These are phyloP conservation scores for Pteronotus mesoamericanus DNA, from an alignment of 2,797 vertebrate species.

Conservation along the genomic window DNA sequence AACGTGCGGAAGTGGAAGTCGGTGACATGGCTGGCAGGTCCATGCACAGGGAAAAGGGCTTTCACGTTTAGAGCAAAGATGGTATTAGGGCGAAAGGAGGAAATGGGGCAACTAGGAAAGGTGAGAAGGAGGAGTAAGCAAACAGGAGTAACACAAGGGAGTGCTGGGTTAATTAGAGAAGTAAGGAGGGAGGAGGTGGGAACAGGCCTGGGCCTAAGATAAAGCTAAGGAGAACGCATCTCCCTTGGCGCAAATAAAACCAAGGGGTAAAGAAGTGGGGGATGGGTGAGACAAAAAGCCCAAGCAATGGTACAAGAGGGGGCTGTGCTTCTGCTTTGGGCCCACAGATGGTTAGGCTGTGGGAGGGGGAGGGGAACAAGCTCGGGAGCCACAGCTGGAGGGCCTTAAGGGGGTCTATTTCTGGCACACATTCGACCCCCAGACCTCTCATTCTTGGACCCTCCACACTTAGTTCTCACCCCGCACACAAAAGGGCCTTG, in stretches of 20 bases:
- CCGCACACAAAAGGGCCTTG: slow-evolving; percentile 67
- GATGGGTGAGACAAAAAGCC: neutral
- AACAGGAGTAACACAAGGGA: neutral
- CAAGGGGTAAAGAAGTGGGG: neutral
- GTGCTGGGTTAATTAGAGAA: neutral
- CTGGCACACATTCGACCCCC: slow-evolving; percentile 53
- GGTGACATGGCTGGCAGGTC: neutral
- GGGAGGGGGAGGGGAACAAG: neutral
- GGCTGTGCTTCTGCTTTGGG: neutral
- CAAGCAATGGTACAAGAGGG: neutral
- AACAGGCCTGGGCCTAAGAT: neutral
- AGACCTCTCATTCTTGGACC: slow-evolving; percentile 46
- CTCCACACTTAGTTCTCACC: slow-evolving; percentile 43
- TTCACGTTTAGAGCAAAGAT: neutral
- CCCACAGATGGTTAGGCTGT: slow-evolving; percentile 11
- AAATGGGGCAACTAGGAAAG: neutral
- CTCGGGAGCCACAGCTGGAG: slow-evolving; percentile 61
- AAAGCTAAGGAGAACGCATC: neutral
- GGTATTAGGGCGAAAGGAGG: neutral
- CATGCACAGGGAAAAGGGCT: neutral
- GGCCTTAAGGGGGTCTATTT: slow-evolving; percentile 36
- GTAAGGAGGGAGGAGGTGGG: neutral
- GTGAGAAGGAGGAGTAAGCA: neutral
- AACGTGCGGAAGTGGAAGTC: neutral
- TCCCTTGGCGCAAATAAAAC: neutral